Evolutionary conservation across 2,888 invertebrate genomes (phyloP), one percentile per base, ranked within the genome.

Genomic region (Drosophila meridionalis): DNA sequence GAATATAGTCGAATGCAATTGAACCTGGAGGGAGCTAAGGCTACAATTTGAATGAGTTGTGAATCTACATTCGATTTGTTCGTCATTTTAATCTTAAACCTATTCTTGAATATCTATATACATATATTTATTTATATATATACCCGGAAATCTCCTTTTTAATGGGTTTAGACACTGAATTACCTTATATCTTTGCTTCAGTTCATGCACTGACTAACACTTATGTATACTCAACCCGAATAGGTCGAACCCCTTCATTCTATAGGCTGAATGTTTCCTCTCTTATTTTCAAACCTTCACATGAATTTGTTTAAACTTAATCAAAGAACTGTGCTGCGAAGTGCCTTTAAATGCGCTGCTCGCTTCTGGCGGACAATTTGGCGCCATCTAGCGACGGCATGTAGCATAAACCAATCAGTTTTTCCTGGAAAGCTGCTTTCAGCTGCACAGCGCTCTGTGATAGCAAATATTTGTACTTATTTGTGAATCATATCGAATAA

Each of bases 401-500:
- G 28, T 55, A 57, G 32, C 43, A 55, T 55, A 58, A 61, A 68
- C 62, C 76, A 77, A 77, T 73, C 62, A 73, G 65, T 77, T 77
- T 78, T 77, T 77, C 76, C 62, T 45, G 56, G 76, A 76, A 76
- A 38, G 30, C 45, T 56, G 48, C n/a, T 42, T 59, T 36, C 45
- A 47, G 32, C 11, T n/a, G 57, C 34, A 32, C 9, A 34, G 34
- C 40, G 56, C 34, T 48, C 59, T 30, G 47, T 59, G 63, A 66
- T 56, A 66, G 66, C 69, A 73, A 80, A 80, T 80, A 69, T 71
- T 71, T 57, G 58, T 62, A 60, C 59, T 80, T 80, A 76, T 78
- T 80, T 83, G 73, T 63, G 78, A 80, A 72, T 68, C 73, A 70
- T 81, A 81, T 81, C 70, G 69, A 74, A 78, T 80, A 72, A 71